Evolutionary conservation across 92 coral and sea anemone genomes (phyloP).

Genomic region (Actinernus sp.): DNA sequence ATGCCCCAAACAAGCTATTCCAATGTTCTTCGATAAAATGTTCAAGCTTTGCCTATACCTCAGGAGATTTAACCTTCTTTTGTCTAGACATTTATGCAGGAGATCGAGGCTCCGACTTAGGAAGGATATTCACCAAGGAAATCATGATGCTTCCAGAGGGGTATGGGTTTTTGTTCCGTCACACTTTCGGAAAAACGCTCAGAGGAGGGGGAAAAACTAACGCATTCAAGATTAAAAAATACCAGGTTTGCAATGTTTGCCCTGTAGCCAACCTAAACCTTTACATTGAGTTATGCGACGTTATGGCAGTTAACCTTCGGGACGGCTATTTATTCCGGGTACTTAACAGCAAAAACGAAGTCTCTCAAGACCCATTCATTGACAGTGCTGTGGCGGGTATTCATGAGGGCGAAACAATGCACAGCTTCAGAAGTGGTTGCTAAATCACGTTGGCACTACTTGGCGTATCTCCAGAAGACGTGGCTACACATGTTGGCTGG

Average conservation of each 20-base stretch:
- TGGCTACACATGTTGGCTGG: constrained; percentile 24
- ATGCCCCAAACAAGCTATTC: constrained; percentile 52
- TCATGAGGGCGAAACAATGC: constrained; percentile 46
- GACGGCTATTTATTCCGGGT: constrained; percentile 54
- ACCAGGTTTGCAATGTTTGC: constrained; percentile 20
- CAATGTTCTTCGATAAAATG: constrained; percentile 39
- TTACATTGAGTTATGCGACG: constrained; percentile 57
- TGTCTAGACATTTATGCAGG: constrained; percentile 46
- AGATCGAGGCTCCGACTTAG: constrained; percentile 43
- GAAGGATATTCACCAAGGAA: constrained; percentile 26
- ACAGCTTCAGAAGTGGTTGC: constrained; percentile 50
- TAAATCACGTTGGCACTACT: constrained; percentile 44
- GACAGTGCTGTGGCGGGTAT: constrained; percentile 47
- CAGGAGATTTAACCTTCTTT: constrained; percentile 36
- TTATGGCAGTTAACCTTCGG: constrained; percentile 47
- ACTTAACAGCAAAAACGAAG: constrained; percentile 22
- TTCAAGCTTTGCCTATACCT: constrained; percentile 19
- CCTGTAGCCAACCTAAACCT: constrained; percentile 52
- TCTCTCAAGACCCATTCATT: constrained; percentile 39
- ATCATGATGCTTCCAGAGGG: constrained; percentile 3
- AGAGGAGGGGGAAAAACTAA: constrained; percentile 44
- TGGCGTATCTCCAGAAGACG: constrained; percentile 40
- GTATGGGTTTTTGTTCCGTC: constrained; percentile 20
- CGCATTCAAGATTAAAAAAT: constrained; percentile 41
- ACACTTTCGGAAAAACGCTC: constrained; percentile 51